Evolutionary conservation across 1,140 invertebrate genomes (phyloP).

Genomic region (Microplitis demolitor): DNA sequence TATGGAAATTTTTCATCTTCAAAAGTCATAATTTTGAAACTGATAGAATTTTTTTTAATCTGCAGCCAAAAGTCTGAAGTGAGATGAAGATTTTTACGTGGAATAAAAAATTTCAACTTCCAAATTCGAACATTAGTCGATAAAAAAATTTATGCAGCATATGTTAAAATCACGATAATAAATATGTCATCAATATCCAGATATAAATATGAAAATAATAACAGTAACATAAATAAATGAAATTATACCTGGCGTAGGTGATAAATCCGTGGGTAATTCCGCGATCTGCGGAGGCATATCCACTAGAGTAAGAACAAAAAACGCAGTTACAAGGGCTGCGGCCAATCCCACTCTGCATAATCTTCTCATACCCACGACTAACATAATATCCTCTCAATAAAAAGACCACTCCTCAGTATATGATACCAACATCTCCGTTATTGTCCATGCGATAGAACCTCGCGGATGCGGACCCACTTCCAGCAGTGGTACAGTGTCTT

Average conservation of each 20-base stretch:
- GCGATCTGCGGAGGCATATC: slow-evolving; percentile 53
- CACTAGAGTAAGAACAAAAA: slow-evolving; percentile 52
- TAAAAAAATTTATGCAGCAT: too few relatives aligned
- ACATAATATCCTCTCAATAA: slow-evolving; percentile 45
- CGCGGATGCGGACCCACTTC: neutral
- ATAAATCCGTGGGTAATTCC: slow-evolving; percentile 48
- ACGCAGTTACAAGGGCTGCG: slow-evolving; percentile 51
- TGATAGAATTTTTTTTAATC: too few relatives aligned
- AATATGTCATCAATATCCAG: neutral
- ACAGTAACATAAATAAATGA: neutral
- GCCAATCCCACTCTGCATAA: slow-evolving; percentile 55
- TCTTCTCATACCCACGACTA: slow-evolving; percentile 49
- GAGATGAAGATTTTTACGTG: too few relatives aligned
- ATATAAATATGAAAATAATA: neutral
- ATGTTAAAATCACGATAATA: too few relatives aligned
- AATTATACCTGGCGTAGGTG: slow-evolving; percentile 52
- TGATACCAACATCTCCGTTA: neutral
- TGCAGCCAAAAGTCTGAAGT: too few relatives aligned
- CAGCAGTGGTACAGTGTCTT: neutral
- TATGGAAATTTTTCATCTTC: too few relatives aligned
- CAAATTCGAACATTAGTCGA: too few relatives aligned
- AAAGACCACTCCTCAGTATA: slow-evolving; percentile 4
- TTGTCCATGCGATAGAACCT: neutral
- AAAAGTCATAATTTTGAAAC: too few relatives aligned
- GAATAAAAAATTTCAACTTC: too few relatives aligned